These are phyloP conservation scores for Tribolium castaneum DNA, from an alignment of 1,140 invertebrate species.

Conservation along the genomic window DNA sequence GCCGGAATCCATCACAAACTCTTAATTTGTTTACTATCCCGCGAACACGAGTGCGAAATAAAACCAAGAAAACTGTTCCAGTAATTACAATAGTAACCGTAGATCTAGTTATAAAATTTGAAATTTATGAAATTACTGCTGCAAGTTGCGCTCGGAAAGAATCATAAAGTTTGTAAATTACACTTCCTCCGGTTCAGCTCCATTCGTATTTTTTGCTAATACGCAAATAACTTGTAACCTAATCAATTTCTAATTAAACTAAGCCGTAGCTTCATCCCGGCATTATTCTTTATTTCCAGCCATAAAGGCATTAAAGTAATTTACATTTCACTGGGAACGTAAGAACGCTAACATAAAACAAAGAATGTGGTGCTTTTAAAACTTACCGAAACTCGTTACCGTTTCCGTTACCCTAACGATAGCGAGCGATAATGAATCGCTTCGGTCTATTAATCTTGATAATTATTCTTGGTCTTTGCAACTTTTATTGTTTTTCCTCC, in stretches of 20 bases:
- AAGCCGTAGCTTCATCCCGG: not conserved
- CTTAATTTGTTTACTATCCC: too few relatives aligned
- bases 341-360: slow-evolving; percentile 41
- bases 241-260: slow-evolving; percentile 22
- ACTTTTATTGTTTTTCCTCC: slow-evolving; percentile 43
- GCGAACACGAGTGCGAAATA: not conserved
- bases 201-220: not conserved
- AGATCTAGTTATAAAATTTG: slow-evolving; percentile 3
- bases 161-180: slow-evolving; percentile 16
- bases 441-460: slow-evolving; percentile 46
- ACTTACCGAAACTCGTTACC: slow-evolving; percentile 43
- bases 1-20: too few relatives aligned
- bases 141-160: not conserved
- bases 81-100: not conserved
- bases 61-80: not conserved
- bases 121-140: not conserved
- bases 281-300: not conserved
- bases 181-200: not conserved
- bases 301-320: slow-evolving; percentile 11
- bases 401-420: slow-evolving; percentile 40
- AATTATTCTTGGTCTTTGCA: slow-evolving; percentile 41
- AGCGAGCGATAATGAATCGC: slow-evolving; percentile 44
- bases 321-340: slow-evolving; percentile 25
- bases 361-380: slow-evolving; percentile 43
- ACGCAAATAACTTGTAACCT: not conserved